Evolutionary conservation across 2,888 invertebrate species (phyloP), one percentile per base, ranked within the genome.

Genomic region (Platypus cylindrus): DNA sequence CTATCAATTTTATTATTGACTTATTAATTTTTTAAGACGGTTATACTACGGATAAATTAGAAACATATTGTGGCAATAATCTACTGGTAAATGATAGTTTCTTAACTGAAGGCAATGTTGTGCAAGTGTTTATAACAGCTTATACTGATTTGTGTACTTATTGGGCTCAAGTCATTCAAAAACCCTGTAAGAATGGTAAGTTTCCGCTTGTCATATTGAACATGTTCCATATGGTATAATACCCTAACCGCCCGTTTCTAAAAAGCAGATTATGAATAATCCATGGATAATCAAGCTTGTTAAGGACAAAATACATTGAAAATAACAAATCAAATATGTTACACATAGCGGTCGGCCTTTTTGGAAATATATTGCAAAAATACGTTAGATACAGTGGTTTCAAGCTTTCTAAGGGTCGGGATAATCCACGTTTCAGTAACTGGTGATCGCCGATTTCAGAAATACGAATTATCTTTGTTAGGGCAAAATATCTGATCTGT

Each of bases 41-140:
- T 15, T 51, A 49, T 33, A 55, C 55, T 5, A 53, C 51, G 0
- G 55, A 55, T 35, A 45, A 47, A 32, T 32, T 45, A 12, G 25
- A 37, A 5, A 43, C 45, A 7, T 48, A 43, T 35, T 37, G 18
- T 14, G 42, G 51, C 0, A 40, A 48, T 30, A 41, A 43, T 22
- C 30, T 36, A 8, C 30, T 49, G 3, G 23, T 17, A 9, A 32
- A 50, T 12, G 53, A 52, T 4, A 4, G n/a, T 3, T 13, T 27
- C 3, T 5, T 14, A 27, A 11, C 14, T 17, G 30, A 31, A 7
- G 45, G 43, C 4, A 43, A 48, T 4, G 34, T 11, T 3, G 31
- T 48, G 1, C 35, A 34, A 5, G 41, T 55, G 8, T 40, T 48
- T 27, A 46, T 53, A 7, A 53, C 54, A 0, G 43, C 36, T 4